phyloP scores from a whole-genome alignment of 2,797 vertebrate species.

The Notolabrus celidotus region DNA sequence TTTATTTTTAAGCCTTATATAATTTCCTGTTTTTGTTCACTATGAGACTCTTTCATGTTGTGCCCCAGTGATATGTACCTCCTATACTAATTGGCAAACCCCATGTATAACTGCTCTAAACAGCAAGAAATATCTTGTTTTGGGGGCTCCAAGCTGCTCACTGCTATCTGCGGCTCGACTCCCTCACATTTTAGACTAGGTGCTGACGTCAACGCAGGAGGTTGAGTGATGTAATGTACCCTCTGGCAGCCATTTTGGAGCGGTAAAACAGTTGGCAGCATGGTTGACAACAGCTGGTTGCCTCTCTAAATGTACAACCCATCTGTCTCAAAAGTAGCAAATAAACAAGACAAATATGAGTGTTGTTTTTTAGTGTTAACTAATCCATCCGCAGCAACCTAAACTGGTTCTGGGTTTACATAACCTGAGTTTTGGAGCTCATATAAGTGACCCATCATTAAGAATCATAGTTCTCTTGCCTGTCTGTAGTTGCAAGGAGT shows the following conservation, averaged over 20 bases:
- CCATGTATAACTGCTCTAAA: not conserved
- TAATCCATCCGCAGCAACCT: not conserved
- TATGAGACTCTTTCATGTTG: not conserved
- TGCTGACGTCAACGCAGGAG: slow-evolving; percentile 1
- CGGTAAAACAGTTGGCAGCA: slow-evolving; percentile 25
- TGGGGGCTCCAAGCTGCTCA: not conserved
- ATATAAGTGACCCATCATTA: not conserved
- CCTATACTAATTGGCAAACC: not conserved
- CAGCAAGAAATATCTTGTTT: not conserved
- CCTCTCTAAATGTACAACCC: slow-evolving; percentile 3
- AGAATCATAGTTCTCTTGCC: not conserved
- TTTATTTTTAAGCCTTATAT: too few relatives aligned
- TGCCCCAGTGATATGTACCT: not conserved
- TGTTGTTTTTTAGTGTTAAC: slow-evolving; percentile 6
- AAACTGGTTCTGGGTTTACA: not conserved
- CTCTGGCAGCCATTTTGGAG: slow-evolving; percentile 42
- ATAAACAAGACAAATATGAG: not conserved
- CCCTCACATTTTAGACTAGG: slow-evolving; percentile 22
- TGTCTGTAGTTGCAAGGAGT: slow-evolving; percentile 90
- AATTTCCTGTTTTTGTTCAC: not conserved
- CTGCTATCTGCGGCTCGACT: slow-evolving; percentile 16
- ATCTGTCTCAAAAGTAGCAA: slow-evolving; percentile 16
- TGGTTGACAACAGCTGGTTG: slow-evolving; percentile 34
- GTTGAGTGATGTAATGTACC: slow-evolving; percentile 25
- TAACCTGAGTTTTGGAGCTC: not conserved